These are phyloP conservation scores for Montipora capricornis DNA, from an alignment of 64 coral and sea anemone genomes.

Conservation along the genomic window DNA sequence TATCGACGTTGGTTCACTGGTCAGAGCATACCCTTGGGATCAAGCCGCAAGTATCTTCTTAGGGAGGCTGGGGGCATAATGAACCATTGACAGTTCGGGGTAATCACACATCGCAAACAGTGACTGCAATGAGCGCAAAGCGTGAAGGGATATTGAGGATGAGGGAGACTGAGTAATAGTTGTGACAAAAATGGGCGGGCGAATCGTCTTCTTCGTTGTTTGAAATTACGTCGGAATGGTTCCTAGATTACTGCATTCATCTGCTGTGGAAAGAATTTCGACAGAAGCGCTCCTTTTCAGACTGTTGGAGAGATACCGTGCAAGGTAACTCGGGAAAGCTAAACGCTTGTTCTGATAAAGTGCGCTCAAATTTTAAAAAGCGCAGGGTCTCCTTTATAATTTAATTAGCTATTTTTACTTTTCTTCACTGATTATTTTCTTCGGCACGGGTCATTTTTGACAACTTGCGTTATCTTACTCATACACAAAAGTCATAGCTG, in stretches of 20 bases:
- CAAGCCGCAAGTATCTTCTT: too few relatives aligned
- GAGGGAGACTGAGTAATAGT: not conserved
- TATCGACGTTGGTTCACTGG: too few relatives aligned
- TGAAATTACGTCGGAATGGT: slow-evolving; percentile 31
- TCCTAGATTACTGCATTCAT: slow-evolving; percentile 39
- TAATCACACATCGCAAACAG: too few relatives aligned
- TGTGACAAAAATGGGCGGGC: slow-evolving; percentile 29
- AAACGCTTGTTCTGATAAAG: not conserved
- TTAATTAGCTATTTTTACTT: not conserved
- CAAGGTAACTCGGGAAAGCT: not conserved
- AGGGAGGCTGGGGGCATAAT: too few relatives aligned
- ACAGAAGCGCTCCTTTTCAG: slow-evolving; percentile 18
- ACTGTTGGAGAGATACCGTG: slow-evolving; percentile 11
- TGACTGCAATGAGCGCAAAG: too few relatives aligned
- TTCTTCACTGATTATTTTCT: not conserved
- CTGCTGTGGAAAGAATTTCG: slow-evolving; percentile 44
- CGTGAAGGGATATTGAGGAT: too few relatives aligned
- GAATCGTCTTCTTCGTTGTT: not conserved
- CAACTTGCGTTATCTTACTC: not conserved
- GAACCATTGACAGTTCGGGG: too few relatives aligned
- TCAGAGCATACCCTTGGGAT: too few relatives aligned
- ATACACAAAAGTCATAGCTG: too few relatives aligned
- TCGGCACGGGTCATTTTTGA: not conserved
- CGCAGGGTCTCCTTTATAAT: not conserved
- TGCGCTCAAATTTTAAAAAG: too few relatives aligned